phyloP scores from a whole-genome alignment of 53 echinoderm and acorn worm genomes.

The Apostichopus leukothele region DNA sequence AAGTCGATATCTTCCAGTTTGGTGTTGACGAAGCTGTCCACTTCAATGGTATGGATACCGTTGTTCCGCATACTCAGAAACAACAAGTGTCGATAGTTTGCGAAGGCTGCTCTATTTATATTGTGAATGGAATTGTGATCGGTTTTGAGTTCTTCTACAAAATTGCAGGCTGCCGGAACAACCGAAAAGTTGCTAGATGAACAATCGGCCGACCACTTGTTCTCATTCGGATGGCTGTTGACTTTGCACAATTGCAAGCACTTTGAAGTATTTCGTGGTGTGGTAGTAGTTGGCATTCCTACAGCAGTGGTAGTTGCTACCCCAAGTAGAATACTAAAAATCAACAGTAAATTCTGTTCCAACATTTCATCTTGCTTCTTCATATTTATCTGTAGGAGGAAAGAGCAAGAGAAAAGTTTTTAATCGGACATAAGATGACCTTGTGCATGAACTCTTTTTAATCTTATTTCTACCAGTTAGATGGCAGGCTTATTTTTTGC shows the following conservation, averaged over 20 bases:
- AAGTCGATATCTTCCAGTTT: slow-evolving; percentile 3
- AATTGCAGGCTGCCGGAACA: background rate
- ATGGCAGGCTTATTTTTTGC: no score
- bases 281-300: background rate
- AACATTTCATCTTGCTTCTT: background rate
- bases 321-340: background rate
- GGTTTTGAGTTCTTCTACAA: slow-evolving; percentile 9
- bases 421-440: no score
- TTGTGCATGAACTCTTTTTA: no score
- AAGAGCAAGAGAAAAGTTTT: background rate
- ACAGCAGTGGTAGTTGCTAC: background rate
- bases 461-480: no score
- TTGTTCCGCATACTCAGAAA: slow-evolving; percentile 4
- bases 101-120: background rate
- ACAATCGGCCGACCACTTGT: slow-evolving; percentile 1
- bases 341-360: background rate
- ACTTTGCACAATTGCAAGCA: background rate
- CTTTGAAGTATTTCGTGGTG: background rate
- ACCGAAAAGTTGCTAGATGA: no score
- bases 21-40: background rate
- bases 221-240: background rate
- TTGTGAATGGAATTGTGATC: background rate
- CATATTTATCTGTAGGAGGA: background rate
- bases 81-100: background rate
- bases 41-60: background rate